phyloP scores from a whole-genome alignment of 1,140 invertebrate species.

The Rhyacophila brunnea region DNA sequence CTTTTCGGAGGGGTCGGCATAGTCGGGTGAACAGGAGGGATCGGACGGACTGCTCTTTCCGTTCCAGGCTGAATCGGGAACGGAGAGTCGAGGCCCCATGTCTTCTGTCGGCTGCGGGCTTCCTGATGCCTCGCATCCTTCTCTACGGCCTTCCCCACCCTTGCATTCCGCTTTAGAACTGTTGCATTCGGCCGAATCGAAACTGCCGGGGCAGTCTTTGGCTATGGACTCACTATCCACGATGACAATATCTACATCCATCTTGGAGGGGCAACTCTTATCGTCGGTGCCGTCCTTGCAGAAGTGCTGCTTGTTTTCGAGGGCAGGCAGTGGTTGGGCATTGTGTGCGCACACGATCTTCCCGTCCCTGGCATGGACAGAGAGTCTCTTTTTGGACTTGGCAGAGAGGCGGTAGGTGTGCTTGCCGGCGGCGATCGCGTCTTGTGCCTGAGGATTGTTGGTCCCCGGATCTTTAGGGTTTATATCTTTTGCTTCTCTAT shows the following conservation, averaged over 20 bases:
- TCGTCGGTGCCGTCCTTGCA: conserved; percentile 21
- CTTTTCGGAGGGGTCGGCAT: conserved; percentile 12
- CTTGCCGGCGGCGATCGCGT: conserved; percentile 12
- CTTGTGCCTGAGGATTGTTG: conserved; percentile 10
- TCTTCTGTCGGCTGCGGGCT: conserved; percentile 18
- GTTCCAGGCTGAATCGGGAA: conserved; percentile 28
- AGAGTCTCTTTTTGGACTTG: conserved; percentile 45
- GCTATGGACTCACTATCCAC: conserved; percentile 10
- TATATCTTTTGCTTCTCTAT: conserved; percentile 36
- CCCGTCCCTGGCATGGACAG: conserved; percentile 24
- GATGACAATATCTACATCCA: conserved; percentile 34
- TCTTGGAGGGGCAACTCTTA: conserved; percentile 13
- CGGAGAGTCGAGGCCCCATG: conserved; percentile 19
- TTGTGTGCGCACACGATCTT: conserved; percentile 26
- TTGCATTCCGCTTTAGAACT: no score
- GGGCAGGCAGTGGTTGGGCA: conserved; percentile 3
- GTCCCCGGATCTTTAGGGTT: conserved; percentile 36
- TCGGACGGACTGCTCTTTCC: conserved; percentile 26
- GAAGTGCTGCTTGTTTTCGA: conserved; percentile 22
- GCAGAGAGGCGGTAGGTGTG: conserved; percentile 45
- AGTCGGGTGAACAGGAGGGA: conserved; percentile 28
- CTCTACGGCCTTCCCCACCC: not conserved
- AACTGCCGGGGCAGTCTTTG: no score
- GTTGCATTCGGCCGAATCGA: no score
- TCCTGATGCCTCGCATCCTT: conserved; percentile 16